Percentiles rank a stretch among this genome's conserved stretches.
phyloP scores from a whole-genome alignment of 2,113 vertebrate species.

The Numenius arquata region DNA sequence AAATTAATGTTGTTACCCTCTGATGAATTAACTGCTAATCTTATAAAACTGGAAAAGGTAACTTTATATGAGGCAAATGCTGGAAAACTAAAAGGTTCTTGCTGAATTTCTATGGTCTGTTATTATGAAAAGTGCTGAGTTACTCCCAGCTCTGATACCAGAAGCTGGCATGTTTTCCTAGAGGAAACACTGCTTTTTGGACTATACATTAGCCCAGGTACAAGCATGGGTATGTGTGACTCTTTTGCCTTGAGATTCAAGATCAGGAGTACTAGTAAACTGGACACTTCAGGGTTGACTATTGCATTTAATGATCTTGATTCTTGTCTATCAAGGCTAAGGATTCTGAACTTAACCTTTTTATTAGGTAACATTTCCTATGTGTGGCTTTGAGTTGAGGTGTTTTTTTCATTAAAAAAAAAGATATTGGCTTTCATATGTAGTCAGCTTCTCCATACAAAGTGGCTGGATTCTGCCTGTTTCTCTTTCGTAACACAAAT shows the following conservation, averaged over 20 bases:
- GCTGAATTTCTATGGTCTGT: background rate
- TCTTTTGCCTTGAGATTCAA: background rate
- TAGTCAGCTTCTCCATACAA: background rate
- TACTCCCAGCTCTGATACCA: background rate
- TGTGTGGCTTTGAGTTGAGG: too few relatives aligned
- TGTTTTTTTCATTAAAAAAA: background rate
- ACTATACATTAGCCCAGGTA: background rate
- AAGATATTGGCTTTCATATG: background rate
- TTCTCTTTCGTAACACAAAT: background rate
- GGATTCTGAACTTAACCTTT: background rate
- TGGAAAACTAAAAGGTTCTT: background rate
- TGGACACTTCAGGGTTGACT: background rate
- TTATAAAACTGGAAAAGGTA: constrained; percentile 88
- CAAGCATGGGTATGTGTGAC: background rate
- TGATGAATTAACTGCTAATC: constrained; percentile 82
- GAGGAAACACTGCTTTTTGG: background rate
- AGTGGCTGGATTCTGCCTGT: background rate
- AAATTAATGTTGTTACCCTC: constrained; percentile 68
- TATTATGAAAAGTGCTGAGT: background rate
- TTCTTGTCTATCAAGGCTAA: background rate
- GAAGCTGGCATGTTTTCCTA: background rate
- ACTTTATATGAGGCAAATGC: background rate
- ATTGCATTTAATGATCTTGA: background rate
- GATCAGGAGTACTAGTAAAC: background rate
- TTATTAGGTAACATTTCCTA: background rate